Evolutionary conservation across 2,797 vertebrate genomes (phyloP), one percentile per base, ranked within the genome.

Genomic region (Hypotaenidia okinawae): DNA sequence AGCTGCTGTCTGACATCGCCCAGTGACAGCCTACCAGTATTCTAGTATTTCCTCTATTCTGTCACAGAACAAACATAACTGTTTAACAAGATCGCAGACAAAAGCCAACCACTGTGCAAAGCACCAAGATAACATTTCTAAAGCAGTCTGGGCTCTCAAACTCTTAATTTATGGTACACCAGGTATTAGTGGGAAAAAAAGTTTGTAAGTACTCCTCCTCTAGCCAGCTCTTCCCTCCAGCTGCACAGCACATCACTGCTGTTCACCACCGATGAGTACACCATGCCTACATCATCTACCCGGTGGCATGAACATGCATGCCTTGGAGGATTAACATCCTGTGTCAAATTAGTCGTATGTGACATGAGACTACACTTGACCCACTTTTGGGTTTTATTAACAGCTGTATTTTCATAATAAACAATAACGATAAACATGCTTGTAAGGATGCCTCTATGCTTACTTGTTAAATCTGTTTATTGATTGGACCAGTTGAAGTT

Each of bases 391-490:
- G 33, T 73, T 91, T 62, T 37, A 41, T 22, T 21, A 77, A 45
- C 32, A 43, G 66, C 11, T 64, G 39, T 22, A 35, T 27, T 90
- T 89, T 85, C 80, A 33, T 37, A 37, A 37, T 37, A 37, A 37
- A 37, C 37, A 37, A 37, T 37, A 37, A 80, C 59, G 63, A 66
- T 19, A 59, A 72, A 82, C 12, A 4, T 14, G 37, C n/a, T 75
- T 67, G 59, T 41, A 82, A 68, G 73, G 69, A 49, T n/a, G 81
- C 79, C 59, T 89, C 94, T 92, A 41, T 91, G 85, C 98, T 98
- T 96, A 98, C 98, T 97, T 97, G 95, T 97, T 97, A 95, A 97
- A 97, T 93, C 90, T 97, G 87, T 95, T 96, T 89, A 96, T 97
- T 39, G 98, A 96, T 3, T 92, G 96, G 88, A 97, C 80, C 89